Conservation (phyloP, 2,797 vertebrate species). For the Gambusia yucatana region DNA sequence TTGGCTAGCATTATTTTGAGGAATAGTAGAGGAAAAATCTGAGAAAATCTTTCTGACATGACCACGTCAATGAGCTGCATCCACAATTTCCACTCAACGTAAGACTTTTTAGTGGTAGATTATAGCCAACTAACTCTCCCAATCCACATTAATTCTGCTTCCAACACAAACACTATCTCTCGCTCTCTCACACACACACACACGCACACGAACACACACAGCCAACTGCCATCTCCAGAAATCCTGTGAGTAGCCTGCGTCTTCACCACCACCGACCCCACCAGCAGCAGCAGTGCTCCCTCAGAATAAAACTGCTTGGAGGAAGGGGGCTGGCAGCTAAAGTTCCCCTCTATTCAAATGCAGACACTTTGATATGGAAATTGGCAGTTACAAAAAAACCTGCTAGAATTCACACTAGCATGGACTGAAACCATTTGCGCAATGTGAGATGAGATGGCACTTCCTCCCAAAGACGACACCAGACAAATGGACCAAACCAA, state of each 20-base stretch:
- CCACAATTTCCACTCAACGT: slow-evolving; percentile 60
- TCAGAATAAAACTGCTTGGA: slow-evolving; percentile 86
- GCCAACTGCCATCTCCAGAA: slow-evolving; percentile 64
- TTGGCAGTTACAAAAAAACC: slow-evolving; percentile 88
- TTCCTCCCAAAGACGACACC: slow-evolving; percentile 86
- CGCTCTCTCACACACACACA: slow-evolving; percentile 3
- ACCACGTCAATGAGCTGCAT: slow-evolving; percentile 49
- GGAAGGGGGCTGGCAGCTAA: slow-evolving; percentile 89
- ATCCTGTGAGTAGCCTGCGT: slow-evolving; percentile 69
- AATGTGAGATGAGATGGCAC: slow-evolving; percentile 94
- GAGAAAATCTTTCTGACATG: slow-evolving; percentile 56
- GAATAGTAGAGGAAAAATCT: slow-evolving; percentile 19
- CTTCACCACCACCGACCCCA: slow-evolving; percentile 38
- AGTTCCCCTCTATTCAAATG: slow-evolving; percentile 93
- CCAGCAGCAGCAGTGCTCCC: slow-evolving; percentile 80
- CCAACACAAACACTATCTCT: slow-evolving; percentile 65
- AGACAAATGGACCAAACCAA: slow-evolving; percentile 91
- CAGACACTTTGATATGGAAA: slow-evolving; percentile 99
- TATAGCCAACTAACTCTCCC: slow-evolving; percentile 60
- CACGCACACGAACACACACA: slow-evolving; percentile 26
- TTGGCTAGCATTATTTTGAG: slow-evolving; percentile 26
- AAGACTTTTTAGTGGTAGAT: slow-evolving; percentile 57
- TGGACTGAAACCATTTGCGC: slow-evolving; percentile 96
- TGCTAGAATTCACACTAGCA: slow-evolving; percentile 94
- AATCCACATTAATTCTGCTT: slow-evolving; percentile 61